Base-by-base conservation (phyloP, 2,888 invertebrate species). In the Neelides folsomi region DNA sequence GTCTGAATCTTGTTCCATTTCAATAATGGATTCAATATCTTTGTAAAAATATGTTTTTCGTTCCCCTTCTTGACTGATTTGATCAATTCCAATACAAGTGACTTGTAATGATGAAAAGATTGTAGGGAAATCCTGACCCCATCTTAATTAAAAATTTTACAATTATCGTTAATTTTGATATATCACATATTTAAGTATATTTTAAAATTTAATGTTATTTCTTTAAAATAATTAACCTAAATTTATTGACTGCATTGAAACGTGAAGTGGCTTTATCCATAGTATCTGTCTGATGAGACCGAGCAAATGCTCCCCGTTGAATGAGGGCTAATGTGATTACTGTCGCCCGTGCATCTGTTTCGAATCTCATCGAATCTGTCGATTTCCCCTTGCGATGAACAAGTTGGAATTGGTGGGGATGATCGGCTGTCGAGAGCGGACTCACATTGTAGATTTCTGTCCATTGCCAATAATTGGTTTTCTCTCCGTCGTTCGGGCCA, bases 401-500 rank as follows among this genome's bases (percentile, higher is more conserved):
- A 51, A 58, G 51, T 49, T 59, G 66, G 53, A 60, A 62, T 67
- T 68, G 71, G 73, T 73, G 67, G 66, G 67, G 76, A 71, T 67
- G 78, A 76, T 52, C 76, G 6, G 64, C 58, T 34, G 64, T 66
- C 8, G 63, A 58, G 20, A 54, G 71, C 6, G 82, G 81, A 4
- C 79, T 77, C 36, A 85, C 76, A 34, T 78, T 80, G 58, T 84
- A 78, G 54, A 92, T 82, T 68, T 88, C 88, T 3, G 79, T 77
- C 67, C 86, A 89, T 47, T 81, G 74, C 89, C 89, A 90, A 72
- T 88, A 85, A 74, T 98, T 98, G 51, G 98, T 98, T 59, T 88
- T 78, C 68, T 90, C 90, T 66, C 88, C 74, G 62, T 79, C 83
- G 57, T 76, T 79, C n/a, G 89, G 95, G 73, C 95, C 95, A 73